Evolutionary conservation across 2,888 invertebrate species (phyloP).

Genomic region (Idaea aversata): DNA sequence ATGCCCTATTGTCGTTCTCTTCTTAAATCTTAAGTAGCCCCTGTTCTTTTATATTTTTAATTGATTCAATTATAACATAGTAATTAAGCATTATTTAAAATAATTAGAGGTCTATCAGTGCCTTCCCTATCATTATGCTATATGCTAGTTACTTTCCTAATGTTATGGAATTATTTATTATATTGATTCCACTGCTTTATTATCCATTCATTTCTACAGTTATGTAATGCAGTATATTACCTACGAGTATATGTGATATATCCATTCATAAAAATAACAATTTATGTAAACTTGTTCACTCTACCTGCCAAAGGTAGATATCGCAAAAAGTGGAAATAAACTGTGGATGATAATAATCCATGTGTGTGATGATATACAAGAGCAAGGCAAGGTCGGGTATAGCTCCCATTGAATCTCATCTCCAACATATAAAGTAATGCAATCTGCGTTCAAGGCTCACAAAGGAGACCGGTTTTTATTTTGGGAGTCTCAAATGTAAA

Average conservation of each 20-base stretch:
- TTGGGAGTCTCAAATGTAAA: slow-evolving; percentile 42
- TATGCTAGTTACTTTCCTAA: too few species aligned
- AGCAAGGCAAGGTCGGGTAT: not conserved
- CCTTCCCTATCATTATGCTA: too few species aligned
- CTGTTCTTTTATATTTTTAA: too few species aligned
- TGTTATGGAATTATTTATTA: too few species aligned
- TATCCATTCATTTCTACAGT: not conserved
- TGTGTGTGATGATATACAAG: not conserved
- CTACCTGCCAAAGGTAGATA: not conserved
- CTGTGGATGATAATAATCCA: not conserved
- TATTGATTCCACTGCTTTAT: too few species aligned
- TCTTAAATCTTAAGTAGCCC: too few species aligned
- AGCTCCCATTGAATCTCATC: slow-evolving; percentile 37
- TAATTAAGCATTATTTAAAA: too few species aligned
- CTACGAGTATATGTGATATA: too few species aligned
- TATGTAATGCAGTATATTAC: too few species aligned
- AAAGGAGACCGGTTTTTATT: slow-evolving; percentile 55
- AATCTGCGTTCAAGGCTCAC: slow-evolving; percentile 42
- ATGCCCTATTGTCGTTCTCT: not conserved
- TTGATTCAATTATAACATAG: too few species aligned
- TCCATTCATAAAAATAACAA: not conserved
- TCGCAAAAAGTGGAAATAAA: not conserved
- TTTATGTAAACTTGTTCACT: not conserved
- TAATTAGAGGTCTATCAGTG: too few species aligned
- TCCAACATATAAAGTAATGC: slow-evolving; percentile 39